These are phyloP conservation scores for Pseudomugil gertrudae DNA, from an alignment of 2,797 vertebrate species.

Conservation along the genomic window DNA sequence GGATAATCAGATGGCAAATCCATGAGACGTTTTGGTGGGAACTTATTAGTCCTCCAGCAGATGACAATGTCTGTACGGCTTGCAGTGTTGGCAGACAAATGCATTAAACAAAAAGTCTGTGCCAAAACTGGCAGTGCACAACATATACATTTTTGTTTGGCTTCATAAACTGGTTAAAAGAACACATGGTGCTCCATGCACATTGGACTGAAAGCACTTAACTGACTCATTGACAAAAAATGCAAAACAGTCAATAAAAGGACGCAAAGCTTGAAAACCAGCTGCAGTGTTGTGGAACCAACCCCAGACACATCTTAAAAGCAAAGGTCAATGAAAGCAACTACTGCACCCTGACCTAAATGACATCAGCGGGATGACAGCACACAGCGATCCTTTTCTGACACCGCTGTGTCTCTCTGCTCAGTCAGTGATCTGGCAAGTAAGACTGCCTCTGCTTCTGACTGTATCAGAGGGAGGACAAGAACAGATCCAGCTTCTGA, in stretches of 20 bases:
- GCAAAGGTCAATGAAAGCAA: constrained; percentile 72
- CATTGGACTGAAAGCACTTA: constrained; percentile 26
- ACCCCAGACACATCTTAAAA: constrained; percentile 58
- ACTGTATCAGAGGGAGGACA: constrained; percentile 73
- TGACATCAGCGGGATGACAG: constrained; percentile 74
- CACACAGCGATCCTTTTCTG: constrained; percentile 62
- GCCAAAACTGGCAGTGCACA: background rate
- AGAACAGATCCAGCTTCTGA: constrained; percentile 76
- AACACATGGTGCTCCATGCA: constrained; percentile 26
- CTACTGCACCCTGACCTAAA: constrained; percentile 70
- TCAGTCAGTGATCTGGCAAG: constrained; percentile 72
- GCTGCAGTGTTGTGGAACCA: constrained; percentile 40
- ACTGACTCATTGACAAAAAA: constrained; percentile 44
- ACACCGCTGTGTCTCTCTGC: constrained; percentile 62
- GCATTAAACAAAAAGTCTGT: background rate
- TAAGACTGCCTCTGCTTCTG: constrained; percentile 64
- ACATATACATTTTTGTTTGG: constrained; percentile 1
- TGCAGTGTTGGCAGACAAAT: constrained; percentile 6
- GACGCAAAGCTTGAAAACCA: constrained; percentile 50
- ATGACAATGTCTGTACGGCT: background rate
- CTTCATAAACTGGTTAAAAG: background rate
- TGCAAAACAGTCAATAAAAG: constrained; percentile 19
- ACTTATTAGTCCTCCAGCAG: background rate
- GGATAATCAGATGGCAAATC: constrained; percentile 29
- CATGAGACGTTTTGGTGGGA: constrained; percentile 12